Evolutionary conservation across 1,140 invertebrate genomes (phyloP).

Genomic region (Manduca sexta): DNA sequence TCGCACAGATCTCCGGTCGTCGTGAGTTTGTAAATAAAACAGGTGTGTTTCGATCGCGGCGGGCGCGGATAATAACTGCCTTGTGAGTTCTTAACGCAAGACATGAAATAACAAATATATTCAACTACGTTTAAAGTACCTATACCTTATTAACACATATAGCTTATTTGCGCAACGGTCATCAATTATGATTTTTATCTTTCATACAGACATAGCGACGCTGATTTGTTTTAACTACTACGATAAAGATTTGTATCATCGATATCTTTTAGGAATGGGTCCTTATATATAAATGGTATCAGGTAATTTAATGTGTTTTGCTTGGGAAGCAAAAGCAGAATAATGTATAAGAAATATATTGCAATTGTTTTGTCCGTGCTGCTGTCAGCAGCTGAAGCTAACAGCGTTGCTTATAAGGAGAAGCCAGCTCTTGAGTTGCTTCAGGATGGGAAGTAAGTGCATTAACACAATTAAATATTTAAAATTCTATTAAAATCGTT

Average conservation of each 20-base stretch:
- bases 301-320: conserved; percentile 9
- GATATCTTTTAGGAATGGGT: conserved; percentile 19
- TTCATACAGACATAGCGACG: conserved; percentile 17
- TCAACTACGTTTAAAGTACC: too few species aligned
- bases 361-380: conserved; percentile 25
- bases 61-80: too few species aligned
- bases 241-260: conserved; percentile 20
- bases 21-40: too few species aligned
- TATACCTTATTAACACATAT: too few species aligned
- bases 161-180: conserved; percentile 10
- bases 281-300: conserved; percentile 23
- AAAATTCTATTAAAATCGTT: neutral
- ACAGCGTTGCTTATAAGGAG: conserved; percentile 8
- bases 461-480: neutral
- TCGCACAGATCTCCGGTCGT: too few species aligned
- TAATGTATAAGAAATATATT: conserved; percentile 29
- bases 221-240: conserved; percentile 23
- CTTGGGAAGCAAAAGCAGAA: conserved; percentile 11
- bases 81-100: too few species aligned
- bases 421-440: neutral
- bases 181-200: conserved; percentile 37
- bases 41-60: too few species aligned
- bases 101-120: too few species aligned
- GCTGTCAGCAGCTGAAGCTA: conserved; percentile 27
- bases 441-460: neutral